phyloP scores from a whole-genome alignment of 2,113 vertebrate species.

The Phyllostomus hastatus region DNA sequence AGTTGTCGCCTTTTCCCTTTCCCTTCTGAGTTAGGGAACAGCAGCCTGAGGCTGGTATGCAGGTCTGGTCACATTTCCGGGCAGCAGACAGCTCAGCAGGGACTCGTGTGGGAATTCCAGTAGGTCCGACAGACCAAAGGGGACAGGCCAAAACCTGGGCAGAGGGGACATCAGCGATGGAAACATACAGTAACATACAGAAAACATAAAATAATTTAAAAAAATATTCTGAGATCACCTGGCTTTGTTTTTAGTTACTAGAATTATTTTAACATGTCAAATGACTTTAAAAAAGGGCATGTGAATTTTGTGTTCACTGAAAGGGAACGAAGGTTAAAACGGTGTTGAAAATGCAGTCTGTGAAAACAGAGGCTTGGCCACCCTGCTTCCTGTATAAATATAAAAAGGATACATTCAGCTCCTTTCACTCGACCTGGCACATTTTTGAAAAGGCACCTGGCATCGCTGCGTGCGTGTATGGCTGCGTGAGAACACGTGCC shows the following conservation, averaged over 20 bases:
- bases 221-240: not conserved
- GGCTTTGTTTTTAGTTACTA: not conserved
- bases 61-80: not conserved
- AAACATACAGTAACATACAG: not conserved
- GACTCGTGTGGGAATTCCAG: not conserved
- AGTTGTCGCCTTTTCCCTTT: not conserved
- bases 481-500: too few species aligned
- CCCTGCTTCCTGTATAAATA: not conserved
- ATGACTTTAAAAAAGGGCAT: not conserved
- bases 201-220: not conserved
- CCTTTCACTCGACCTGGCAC: not conserved
- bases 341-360: not conserved
- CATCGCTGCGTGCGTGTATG: rapidly evolving
- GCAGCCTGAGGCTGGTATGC: not conserved
- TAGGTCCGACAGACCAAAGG: not conserved
- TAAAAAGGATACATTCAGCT: not conserved
- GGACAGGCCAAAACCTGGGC: not conserved
- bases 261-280: constrained; percentile 2
- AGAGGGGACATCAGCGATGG: too few species aligned
- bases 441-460: not conserved
- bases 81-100: not conserved
- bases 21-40: not conserved
- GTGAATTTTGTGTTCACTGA: not conserved
- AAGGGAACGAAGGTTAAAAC: not conserved
- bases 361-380: not conserved